Evolutionary conservation across 1,140 invertebrate species (phyloP), one percentile per base, ranked within the genome.

Genomic region (Scylla paramamosain): DNA sequence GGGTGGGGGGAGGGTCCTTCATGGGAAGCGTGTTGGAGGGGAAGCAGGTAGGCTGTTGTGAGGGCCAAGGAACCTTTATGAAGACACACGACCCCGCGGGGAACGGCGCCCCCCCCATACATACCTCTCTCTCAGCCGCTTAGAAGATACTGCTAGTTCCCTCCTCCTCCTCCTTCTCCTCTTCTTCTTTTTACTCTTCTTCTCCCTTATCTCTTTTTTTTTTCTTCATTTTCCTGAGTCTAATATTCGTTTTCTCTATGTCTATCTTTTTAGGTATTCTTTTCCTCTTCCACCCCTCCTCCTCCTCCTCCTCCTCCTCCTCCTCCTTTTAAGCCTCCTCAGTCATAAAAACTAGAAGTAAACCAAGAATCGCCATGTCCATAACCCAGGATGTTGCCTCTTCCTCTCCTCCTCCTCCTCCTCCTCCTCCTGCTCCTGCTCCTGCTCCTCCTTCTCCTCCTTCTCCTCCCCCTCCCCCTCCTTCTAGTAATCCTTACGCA

Each of bases 81-180:
- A 77, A 77, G 67, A 77, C 67, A 77, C 67, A 77, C 67, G 67
- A 77, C 67, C 20, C 67, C 67, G 20, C 25, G 20, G 67, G 67
- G 67, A 77, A 25, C 67, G 25, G 12, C 67, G 67, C 67, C 67
- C 25, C 52, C 52, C 67, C 67, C 67, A 77, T 77, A 77, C 67
- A 77, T 77, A n/a, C 20, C 67, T 20, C n/a, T 77, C 67, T 77
- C 67, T 20, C 67, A 7, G 6, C 67, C n/a, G 20, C 67, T 77
- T 77, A 77, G 67, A 77, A 77, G n/a, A n/a, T 77, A 59, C 39
- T 59, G 10, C 52, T 39, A 77, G 67, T 77, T 77, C 67, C 67
- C 67, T 77, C 67, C 67, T 77, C 45, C 48, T 90, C 48, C 88
- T 90, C 48, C 29, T 25, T n/a, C 20, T 77, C n/a, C n/a, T 77